Base-by-base conservation (phyloP, 1,140 invertebrate species). In the Colletes gigas region DNA sequence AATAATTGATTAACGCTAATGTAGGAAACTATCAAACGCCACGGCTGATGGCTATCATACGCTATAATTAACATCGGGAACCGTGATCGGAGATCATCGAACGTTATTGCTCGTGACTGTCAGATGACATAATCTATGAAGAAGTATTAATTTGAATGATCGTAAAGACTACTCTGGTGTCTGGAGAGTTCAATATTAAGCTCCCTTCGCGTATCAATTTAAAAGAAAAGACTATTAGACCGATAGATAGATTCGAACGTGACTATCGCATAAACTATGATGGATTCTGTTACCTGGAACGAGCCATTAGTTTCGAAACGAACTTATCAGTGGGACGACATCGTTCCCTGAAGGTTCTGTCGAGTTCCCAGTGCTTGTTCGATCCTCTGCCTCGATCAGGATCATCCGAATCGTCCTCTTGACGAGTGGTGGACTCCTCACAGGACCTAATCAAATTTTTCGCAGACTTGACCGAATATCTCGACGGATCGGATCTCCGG, bases 231-330 rank as follows among this genome's bases (percentile, higher is more conserved):
- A 30, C 30, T 30, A n/a, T n/a, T n/a, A n/a, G n/a, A n/a, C n/a
- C n/a, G 30, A 30, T 47, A 8, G 44, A 47, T 47, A 47, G 44
- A 47, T 47, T 47, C 44, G 44, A 47, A 47, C 6, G 9, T 6
- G 44, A 47, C 9, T 47, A 47, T 47, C 44, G 30, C 30, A 30
- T 30, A 30, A 30, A 30, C 30, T 2, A 5, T 8, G 9, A 17
- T n/a, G 47, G 15, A 60, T 44, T 41, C 21, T 1, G 41, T 79
- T 65, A 79, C 77, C 77, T 73, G 70, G 70, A 47, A 47, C 70
- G 77, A 73, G 70, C 70, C 77, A 79, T 81, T 84, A 67, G 47
- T 62, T 85, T 84, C 14, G 21, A 65, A 77, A 10, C 68, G 14
- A 17, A 17, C 21, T 62, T 77, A 68, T 84, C 63, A 84, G 66